Evolutionary conservation across 2,113 vertebrate species (phyloP).

Genomic region (Bettongia penicillata): DNA sequence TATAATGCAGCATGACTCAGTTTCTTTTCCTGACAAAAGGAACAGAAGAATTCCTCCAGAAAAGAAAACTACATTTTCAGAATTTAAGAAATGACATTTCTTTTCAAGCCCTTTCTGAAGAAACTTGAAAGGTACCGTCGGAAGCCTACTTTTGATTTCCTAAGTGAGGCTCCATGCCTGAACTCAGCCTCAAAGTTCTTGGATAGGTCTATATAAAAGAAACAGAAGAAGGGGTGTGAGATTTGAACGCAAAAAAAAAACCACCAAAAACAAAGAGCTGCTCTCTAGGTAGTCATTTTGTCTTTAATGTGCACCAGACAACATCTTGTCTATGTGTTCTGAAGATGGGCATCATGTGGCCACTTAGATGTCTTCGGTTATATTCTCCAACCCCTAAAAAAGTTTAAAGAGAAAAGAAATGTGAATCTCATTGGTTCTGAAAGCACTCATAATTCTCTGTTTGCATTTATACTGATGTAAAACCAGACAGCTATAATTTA

Average conservation of each 20-base stretch:
- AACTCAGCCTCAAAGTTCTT: background rate
- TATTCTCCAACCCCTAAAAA: conserved; percentile 95
- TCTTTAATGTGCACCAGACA: conserved; percentile 61
- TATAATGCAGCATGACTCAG: background rate
- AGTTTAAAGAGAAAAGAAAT: conserved; percentile 55
- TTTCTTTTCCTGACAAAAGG: background rate
- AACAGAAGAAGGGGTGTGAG: background rate
- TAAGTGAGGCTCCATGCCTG: background rate
- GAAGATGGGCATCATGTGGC: background rate
- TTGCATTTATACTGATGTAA: background rate
- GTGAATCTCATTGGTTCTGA: conserved; percentile 37
- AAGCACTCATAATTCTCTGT: background rate
- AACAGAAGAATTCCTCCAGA: conserved; percentile 3
- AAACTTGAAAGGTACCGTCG: background rate
- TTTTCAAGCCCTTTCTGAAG: conserved; percentile 25
- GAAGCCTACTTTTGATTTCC: background rate
- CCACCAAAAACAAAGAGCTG: background rate
- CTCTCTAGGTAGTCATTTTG: background rate
- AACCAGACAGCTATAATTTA: background rate
- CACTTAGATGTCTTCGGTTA: conserved; percentile 82
- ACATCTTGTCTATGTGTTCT: background rate
- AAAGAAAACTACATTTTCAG: conserved; percentile 22
- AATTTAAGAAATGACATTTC: background rate
- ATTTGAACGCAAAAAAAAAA: background rate
- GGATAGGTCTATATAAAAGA: background rate